A percentile compares a stretch with the other conserved stretches of the same genome.
phyloP scores from a whole-genome alignment of 2,113 vertebrate species.

The Recurvirostra avosetta region DNA sequence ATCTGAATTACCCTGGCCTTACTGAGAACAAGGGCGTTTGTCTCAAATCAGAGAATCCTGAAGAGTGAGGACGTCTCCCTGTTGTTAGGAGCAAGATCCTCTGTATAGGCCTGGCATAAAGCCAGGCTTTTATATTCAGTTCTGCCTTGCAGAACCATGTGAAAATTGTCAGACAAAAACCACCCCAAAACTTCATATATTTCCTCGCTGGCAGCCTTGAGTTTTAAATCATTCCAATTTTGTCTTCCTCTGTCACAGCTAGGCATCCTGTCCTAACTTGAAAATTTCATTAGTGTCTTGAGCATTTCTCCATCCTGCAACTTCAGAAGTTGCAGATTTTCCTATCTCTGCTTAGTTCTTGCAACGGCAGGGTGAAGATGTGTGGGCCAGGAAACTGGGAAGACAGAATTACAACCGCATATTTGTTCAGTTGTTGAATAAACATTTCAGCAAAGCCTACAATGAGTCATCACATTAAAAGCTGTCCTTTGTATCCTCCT shows the following conservation, averaged over 20 bases:
- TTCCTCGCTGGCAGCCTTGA: not conserved
- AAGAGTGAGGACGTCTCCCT: not conserved
- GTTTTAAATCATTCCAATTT: slow-evolving; percentile 9
- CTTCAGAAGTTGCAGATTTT: not conserved
- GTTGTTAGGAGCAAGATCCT: not conserved
- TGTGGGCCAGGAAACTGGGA: not conserved
- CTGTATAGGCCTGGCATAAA: not conserved
- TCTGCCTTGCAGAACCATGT: not conserved
- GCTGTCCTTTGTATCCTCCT: not conserved
- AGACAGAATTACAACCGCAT: not conserved
- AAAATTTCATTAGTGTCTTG: slow-evolving; percentile 13
- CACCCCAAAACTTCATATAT: not conserved
- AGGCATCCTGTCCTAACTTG: not conserved
- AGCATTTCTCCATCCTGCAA: not conserved
- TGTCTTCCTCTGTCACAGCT: not conserved
- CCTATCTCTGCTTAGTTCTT: not conserved
- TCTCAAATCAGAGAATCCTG: not conserved
- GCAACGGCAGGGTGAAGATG: not conserved
- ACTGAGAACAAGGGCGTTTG: not conserved
- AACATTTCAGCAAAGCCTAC: not conserved
- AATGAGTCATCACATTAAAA: not conserved
- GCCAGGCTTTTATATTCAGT: not conserved
- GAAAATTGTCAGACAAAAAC: not conserved
- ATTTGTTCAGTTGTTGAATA: not conserved
- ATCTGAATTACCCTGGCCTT: not conserved